phyloP scores from a whole-genome alignment of 1,140 invertebrate species.

The Coelopa frigida region DNA sequence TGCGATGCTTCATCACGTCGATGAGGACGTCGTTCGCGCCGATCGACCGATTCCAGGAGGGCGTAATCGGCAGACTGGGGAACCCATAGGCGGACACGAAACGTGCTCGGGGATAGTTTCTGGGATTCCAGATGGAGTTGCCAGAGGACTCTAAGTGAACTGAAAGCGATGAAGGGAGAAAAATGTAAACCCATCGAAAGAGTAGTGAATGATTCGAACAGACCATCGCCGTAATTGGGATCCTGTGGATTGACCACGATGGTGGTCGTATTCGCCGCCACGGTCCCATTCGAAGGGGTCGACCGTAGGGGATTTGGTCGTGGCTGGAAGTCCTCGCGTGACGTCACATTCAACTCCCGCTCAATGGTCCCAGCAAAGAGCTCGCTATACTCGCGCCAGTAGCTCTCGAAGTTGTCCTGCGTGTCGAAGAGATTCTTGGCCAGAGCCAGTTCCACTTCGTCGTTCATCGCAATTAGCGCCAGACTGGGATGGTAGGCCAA shows the following conservation, averaged over 20 bases:
- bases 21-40: slow-evolving; percentile 53
- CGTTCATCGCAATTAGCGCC: slow-evolving; percentile 87
- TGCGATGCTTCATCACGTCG: slow-evolving; percentile 62
- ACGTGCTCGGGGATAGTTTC: slow-evolving; percentile 68
- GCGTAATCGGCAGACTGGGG: slow-evolving; percentile 75
- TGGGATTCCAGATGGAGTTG: slow-evolving; percentile 69
- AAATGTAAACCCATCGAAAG: not conserved
- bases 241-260: slow-evolving; percentile 68
- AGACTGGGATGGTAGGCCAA: slow-evolving; percentile 85
- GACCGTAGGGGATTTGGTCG: slow-evolving; percentile 51
- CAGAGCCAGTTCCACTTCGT: slow-evolving; percentile 92
- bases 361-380: slow-evolving; percentile 77
- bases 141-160: slow-evolving; percentile 94
- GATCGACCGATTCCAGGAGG: slow-evolving; percentile 49
- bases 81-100: slow-evolving; percentile 95
- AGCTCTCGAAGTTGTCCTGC: slow-evolving; percentile 49
- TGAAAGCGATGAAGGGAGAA: slow-evolving; percentile 38
- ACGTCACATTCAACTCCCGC: slow-evolving; percentile 58
- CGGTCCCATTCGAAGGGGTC: slow-evolving; percentile 86
- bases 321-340: slow-evolving; percentile 26
- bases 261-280: slow-evolving; percentile 64
- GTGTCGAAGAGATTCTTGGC: slow-evolving; percentile 75
- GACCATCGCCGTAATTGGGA: slow-evolving; percentile 80
- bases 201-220: too few species aligned
- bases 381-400: slow-evolving; percentile 74